Percentiles rank a stretch among this genome's conserved stretches.
These are phyloP conservation scores for Tortrix viridana DNA, from an alignment of 2,888 invertebrate genomes.

Conservation along the genomic window DNA sequence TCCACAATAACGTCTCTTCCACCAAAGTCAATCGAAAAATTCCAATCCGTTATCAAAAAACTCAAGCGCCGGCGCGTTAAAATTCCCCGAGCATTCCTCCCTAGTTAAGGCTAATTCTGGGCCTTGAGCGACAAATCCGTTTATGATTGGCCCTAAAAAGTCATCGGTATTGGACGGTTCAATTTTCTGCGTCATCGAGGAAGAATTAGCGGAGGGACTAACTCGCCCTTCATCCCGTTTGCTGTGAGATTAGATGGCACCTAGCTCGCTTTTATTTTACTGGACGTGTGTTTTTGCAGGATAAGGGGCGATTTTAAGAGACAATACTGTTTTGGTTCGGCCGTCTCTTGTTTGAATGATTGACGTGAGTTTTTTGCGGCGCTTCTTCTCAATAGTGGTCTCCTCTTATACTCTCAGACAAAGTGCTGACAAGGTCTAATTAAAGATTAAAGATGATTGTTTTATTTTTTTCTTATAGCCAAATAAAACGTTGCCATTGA, in stretches of 20 bases:
- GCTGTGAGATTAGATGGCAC: conserved; percentile 18
- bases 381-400: no score
- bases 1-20: background rate
- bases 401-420: no score
- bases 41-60: background rate
- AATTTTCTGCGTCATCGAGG: conserved; percentile 37
- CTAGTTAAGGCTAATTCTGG: conserved; percentile 14
- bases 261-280: conserved; percentile 2
- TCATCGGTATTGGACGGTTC: conserved; percentile 33
- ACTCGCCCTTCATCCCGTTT: conserved; percentile 11
- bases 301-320: background rate
- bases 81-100: conserved; percentile 15
- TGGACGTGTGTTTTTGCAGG: background rate
- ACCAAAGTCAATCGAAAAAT: background rate
- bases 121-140: conserved; percentile 31
- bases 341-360: no score
- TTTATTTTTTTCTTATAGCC: no score
- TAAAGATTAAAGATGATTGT: no score
- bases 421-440: no score
- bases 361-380: no score
- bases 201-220: conserved; percentile 27
- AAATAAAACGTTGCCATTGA: no score
- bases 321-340: no score
- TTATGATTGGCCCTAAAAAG: conserved; percentile 36
- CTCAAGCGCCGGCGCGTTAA: background rate